phyloP scores from a whole-genome alignment of 2,113 vertebrate genomes.

The Polypterus senegalus region DNA sequence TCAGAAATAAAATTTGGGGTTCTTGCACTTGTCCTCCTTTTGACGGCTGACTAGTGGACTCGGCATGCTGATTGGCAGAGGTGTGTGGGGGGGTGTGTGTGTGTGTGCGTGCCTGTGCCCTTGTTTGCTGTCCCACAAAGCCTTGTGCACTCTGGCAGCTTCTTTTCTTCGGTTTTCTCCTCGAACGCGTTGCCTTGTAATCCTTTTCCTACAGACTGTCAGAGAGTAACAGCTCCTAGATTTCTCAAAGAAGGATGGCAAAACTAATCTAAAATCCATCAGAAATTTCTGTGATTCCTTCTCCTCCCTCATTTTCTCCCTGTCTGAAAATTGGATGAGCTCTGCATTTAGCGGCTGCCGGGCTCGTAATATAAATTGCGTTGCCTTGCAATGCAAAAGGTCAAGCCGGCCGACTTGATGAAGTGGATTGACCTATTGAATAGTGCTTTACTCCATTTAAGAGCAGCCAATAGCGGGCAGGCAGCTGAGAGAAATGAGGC shows the following conservation, averaged over 20 bases:
- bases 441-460: constrained; percentile 58
- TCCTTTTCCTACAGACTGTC: not conserved
- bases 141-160: not conserved
- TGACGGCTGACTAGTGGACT: too few species aligned
- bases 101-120: too few species aligned
- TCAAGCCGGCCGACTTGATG: constrained; percentile 57
- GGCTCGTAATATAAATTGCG: constrained; percentile 54
- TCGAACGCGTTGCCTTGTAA: not conserved
- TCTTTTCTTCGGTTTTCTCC: constrained; percentile 44
- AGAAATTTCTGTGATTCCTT: constrained; percentile 42
- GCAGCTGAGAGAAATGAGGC: not conserved
- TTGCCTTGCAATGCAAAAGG: constrained; percentile 51
- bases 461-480: constrained; percentile 42
- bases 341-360: constrained; percentile 56
- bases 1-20: too few species aligned
- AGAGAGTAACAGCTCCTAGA: constrained; percentile 3
- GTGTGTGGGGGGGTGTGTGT: too few species aligned
- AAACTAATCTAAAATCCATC: constrained; percentile 71
- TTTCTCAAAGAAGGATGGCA: constrained; percentile 48
- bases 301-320: constrained; percentile 42
- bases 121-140: not conserved
- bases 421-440: constrained; percentile 58
- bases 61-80: too few species aligned
- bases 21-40: too few species aligned
- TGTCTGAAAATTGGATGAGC: constrained; percentile 61